Conservation (phyloP, 2,797 vertebrate genomes). For the Hirundo rustica region DNA sequence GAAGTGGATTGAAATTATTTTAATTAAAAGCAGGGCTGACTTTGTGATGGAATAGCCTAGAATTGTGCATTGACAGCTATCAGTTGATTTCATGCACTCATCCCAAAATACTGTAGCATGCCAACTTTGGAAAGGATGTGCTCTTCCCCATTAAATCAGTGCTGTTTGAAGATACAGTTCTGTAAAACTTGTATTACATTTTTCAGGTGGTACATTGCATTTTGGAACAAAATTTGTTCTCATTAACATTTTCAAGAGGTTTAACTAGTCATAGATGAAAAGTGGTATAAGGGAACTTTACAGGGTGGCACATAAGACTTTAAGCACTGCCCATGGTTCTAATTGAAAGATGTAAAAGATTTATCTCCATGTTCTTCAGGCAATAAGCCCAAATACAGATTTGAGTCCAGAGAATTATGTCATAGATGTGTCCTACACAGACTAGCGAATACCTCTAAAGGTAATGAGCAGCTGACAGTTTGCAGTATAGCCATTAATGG, state of each 20-base stretch:
- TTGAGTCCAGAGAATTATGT: background rate
- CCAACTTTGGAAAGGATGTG: background rate
- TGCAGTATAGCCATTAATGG: background rate
- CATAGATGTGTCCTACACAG: background rate
- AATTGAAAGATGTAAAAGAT: background rate
- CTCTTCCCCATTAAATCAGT: background rate
- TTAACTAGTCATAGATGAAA: background rate
- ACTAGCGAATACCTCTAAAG: background rate
- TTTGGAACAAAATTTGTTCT: background rate
- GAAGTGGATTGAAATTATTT: constrained; percentile 19
- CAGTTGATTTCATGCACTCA: background rate
- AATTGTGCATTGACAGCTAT: background rate
- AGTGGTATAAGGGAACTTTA: background rate
- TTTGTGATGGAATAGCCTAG: background rate
- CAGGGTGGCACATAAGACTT: background rate
- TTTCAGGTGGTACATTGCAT: background rate
- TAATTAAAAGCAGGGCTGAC: constrained; percentile 5
- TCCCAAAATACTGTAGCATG: background rate
- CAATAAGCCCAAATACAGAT: background rate
- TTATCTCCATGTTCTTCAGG: background rate
- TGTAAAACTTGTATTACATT: background rate
- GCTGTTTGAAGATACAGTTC: background rate
- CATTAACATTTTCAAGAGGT: background rate
- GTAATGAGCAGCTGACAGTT: background rate
- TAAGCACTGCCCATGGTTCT: background rate